phyloP scores from a whole-genome alignment of 2,888 invertebrate species.

The Drosophila ochracea region DNA sequence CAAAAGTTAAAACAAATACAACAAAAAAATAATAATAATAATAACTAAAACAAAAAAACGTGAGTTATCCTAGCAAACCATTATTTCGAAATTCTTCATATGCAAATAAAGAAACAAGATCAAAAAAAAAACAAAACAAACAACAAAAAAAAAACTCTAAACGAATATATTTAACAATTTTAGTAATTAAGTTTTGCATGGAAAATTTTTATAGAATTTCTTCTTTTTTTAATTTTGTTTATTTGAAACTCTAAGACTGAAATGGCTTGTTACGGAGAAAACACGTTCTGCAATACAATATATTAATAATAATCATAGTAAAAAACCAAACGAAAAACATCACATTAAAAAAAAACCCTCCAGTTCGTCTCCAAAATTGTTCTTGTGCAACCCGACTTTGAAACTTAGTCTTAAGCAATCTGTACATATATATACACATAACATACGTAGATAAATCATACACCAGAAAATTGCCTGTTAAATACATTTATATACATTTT shows the following conservation, averaged over 20 bases:
- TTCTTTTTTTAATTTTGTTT: conserved; percentile 17
- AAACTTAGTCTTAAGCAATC: conserved; percentile 50
- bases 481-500: conserved; percentile 79
- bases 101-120: conserved; percentile 43
- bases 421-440: conserved; percentile 50
- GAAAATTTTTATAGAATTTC: conserved; percentile 29
- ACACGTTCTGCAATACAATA: conserved; percentile 69
- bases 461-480: conserved; percentile 82
- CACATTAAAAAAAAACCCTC: conserved; percentile 31
- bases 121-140: conserved; percentile 36
- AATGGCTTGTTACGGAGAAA: conserved; percentile 81
- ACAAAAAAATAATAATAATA: background rate
- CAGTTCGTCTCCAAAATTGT: conserved; percentile 40
- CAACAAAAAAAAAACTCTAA: conserved; percentile 20
- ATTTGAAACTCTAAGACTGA: conserved; percentile 84
- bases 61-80: conserved; percentile 76
- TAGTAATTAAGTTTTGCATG: conserved; percentile 61
- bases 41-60: conserved; percentile 33
- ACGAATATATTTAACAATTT: conserved; percentile 47
- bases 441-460: conserved; percentile 49
- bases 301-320: conserved; percentile 30
- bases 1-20: conserved; percentile 32
- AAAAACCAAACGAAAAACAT: conserved; percentile 33
- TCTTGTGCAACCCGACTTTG: conserved; percentile 64
- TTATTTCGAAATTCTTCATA: conserved; percentile 74